These are phyloP conservation scores for Sebastes hubbsi DNA, from an alignment of 2,797 vertebrate species.

Conservation along the genomic window DNA sequence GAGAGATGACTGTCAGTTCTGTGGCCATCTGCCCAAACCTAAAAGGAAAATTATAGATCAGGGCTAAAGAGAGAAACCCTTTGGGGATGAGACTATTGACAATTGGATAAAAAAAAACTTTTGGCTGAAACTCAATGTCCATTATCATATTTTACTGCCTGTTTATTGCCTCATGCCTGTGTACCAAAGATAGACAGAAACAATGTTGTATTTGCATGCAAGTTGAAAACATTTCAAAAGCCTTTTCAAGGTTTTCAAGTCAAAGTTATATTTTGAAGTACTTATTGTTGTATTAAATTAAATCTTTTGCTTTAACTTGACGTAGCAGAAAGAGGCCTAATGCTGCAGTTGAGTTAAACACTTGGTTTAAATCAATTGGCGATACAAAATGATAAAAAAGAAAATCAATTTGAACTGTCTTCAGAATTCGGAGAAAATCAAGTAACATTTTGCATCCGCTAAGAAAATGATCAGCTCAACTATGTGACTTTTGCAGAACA, in stretches of 20 bases:
- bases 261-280: background rate
- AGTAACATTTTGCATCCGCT: background rate
- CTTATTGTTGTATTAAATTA: background rate
- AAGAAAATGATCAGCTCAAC: background rate
- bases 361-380: background rate
- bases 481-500: background rate
- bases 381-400: background rate
- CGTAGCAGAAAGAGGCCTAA: background rate
- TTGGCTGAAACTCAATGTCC: background rate
- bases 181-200: background rate
- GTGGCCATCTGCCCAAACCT: constrained; percentile 11
- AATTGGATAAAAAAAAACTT: background rate
- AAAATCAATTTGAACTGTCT: background rate
- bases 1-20: background rate
- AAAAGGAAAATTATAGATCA: constrained; percentile 23
- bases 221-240: background rate
- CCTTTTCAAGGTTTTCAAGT: background rate
- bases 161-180: background rate
- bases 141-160: background rate
- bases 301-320: background rate
- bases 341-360: background rate
- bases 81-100: background rate
- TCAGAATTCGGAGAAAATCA: background rate
- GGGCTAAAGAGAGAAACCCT: constrained; percentile 6
- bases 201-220: constrained; percentile 8